Conservation (phyloP, 2,797 vertebrate species). For the Gila robusta region DNA sequence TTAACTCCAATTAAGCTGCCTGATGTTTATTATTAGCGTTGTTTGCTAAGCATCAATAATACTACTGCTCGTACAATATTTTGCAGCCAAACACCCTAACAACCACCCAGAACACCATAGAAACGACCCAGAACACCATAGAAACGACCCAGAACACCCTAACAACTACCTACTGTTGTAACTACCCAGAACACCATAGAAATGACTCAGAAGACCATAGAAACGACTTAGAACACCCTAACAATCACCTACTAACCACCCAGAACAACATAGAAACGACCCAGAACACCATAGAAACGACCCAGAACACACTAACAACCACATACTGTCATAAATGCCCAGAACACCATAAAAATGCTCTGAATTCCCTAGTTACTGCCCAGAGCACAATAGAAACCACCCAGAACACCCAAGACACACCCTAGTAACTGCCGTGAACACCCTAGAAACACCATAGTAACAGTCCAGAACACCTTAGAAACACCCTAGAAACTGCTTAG, state of each 20-base stretch:
- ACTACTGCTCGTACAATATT: neutral
- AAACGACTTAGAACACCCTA: too few relatives aligned
- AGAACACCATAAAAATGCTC: neutral
- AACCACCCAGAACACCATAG: neutral
- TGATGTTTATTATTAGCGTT: slow-evolving; percentile 3
- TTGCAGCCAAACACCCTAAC: neutral
- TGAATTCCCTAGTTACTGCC: too few relatives aligned
- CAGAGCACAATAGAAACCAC: too few relatives aligned
- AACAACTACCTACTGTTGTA: neutral
- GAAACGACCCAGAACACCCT: neutral
- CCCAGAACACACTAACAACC: neutral
- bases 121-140: neutral
- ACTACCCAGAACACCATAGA: too few relatives aligned
- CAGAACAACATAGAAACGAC: neutral
- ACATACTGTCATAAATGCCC: rapidly evolving
- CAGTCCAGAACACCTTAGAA: rapidly evolving
- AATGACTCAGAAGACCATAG: too few relatives aligned
- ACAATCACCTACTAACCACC: neutral
- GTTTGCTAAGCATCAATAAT: neutral
- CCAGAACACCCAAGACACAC: neutral
- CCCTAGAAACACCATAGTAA: too few relatives aligned
- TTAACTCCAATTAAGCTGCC: slow-evolving; percentile 1
- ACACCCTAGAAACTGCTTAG: neutral
- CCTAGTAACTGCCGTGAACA: too few relatives aligned
- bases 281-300: too few relatives aligned